Evolutionary conservation across 2,113 vertebrate species (phyloP).

Genomic region (Azemiops feae): DNA sequence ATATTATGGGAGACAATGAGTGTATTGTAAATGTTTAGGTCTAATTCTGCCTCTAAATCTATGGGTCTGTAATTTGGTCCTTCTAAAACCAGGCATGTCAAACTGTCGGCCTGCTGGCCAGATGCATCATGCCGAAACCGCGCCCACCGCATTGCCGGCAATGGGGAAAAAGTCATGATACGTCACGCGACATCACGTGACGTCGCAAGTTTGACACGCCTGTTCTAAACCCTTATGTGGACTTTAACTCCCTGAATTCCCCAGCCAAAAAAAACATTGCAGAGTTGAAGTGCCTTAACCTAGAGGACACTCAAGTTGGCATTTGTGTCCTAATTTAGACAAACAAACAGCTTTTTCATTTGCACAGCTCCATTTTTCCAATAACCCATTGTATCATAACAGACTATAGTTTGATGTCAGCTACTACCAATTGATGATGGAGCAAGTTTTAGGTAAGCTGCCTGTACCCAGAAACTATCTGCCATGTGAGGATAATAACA

Average conservation of each 20-base stretch:
- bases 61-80: not conserved
- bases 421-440: not conserved
- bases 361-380: not conserved
- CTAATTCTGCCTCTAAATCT: not conserved
- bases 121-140: too few relatives aligned
- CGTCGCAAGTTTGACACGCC: too few relatives aligned
- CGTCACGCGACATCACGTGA: too few relatives aligned
- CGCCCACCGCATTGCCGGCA: too few relatives aligned
- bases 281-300: not conserved
- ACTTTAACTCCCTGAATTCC: not conserved
- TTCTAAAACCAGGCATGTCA: too few relatives aligned
- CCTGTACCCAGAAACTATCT: not conserved
- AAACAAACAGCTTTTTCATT: not conserved
- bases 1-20: not conserved
- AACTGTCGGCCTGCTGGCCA: too few relatives aligned
- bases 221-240: not conserved
- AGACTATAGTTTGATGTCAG: not conserved
- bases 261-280: not conserved
- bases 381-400: not conserved
- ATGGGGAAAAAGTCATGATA: too few relatives aligned
- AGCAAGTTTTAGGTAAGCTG: not conserved
- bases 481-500: not conserved
- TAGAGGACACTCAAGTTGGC: not conserved
- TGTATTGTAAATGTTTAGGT: not conserved
- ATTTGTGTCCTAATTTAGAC: not conserved